Base-by-base conservation (phyloP, 2,888 invertebrate genomes). In the Leucophenga montana region DNA sequence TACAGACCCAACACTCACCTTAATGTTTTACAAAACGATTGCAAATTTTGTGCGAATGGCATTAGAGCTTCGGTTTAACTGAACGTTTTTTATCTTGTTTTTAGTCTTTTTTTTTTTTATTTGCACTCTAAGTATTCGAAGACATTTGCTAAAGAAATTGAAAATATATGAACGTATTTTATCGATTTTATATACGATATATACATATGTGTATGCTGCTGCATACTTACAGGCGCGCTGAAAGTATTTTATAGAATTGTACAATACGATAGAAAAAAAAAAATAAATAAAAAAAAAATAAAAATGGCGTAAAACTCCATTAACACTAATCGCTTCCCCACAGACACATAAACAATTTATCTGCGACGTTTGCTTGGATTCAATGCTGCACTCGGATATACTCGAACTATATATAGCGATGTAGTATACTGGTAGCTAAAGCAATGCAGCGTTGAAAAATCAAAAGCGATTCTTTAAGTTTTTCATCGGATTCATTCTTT, bases 261-360 rank as follows among this genome's bases (percentile, higher is more conserved):
- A 48, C n/a, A n/a, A n/a, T n/a, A n/a, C n/a, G n/a, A n/a, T n/a
- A n/a, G n/a, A n/a, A n/a, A n/a, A n/a, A n/a, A 9, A 11, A 18
- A n/a, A 0, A 59, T 33, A 33, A 64, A 64, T 20, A 22, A 39
- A 44, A 76, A 75, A 77, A 85, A 83, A 18, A 71, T 77, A 75
- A 76, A 83, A 83, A 39, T 39, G 39, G 39, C 39, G 39, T 39
- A 39, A 39, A 39, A 39, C 39, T 78, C 82, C 83, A 85, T 83
- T 83, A 84, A 83, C 83, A 83, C 85, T 83, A 83, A 83, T 85
- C 85, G 85, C 82, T 85, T 85, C 83, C 83, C 83, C 75, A 80
- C 83, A 85, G 83, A 83, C 83, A 84, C 85, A 85, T 84, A 83
- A 83, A 83, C 85, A 84, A 84, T 84, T 83, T 83, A 83, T 84